Percentiles rank a stretch among this genome's conserved stretches.
These are phyloP conservation scores for Pseudomugil tenellus DNA, from an alignment of 2,797 vertebrate species.

Conservation along the genomic window DNA sequence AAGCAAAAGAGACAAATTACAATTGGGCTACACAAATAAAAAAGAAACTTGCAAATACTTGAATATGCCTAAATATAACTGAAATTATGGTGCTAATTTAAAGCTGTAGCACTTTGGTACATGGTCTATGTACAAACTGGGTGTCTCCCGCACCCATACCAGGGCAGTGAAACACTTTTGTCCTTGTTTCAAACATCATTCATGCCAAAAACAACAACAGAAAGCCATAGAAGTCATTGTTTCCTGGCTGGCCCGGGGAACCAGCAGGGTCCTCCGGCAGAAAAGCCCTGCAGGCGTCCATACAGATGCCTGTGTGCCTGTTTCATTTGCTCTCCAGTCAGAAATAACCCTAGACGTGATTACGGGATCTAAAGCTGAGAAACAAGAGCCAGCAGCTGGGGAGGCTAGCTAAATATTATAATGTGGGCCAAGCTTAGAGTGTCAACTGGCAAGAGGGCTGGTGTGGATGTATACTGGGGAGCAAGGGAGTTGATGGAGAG, in stretches of 20 bases:
- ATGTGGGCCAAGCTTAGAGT: conserved; percentile 44
- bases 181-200: conserved; percentile 11
- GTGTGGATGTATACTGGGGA: conserved; percentile 42
- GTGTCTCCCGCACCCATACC: conserved; percentile 2
- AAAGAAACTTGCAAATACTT: not conserved
- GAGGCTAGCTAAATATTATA: conserved; percentile 67
- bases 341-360: conserved; percentile 61
- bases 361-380: conserved; percentile 46
- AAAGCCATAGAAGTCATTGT: conserved; percentile 52
- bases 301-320: conserved; percentile 56
- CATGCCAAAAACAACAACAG: conserved; percentile 46
- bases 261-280: conserved; percentile 47
- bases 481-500: conserved; percentile 35
- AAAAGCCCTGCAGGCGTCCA: conserved; percentile 53
- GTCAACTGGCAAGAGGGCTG: conserved; percentile 43
- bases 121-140: not conserved
- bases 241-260: conserved; percentile 62
- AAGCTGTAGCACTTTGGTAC: not conserved
- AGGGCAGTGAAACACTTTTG: not conserved
- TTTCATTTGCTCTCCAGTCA: conserved; percentile 62
- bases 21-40: too few species aligned
- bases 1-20: too few species aligned
- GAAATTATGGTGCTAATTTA: not conserved
- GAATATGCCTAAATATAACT: not conserved
- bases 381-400: conserved; percentile 64